Evolutionary conservation across 2,797 vertebrate species (phyloP).

Genomic region (Jordanella pulchra): DNA sequence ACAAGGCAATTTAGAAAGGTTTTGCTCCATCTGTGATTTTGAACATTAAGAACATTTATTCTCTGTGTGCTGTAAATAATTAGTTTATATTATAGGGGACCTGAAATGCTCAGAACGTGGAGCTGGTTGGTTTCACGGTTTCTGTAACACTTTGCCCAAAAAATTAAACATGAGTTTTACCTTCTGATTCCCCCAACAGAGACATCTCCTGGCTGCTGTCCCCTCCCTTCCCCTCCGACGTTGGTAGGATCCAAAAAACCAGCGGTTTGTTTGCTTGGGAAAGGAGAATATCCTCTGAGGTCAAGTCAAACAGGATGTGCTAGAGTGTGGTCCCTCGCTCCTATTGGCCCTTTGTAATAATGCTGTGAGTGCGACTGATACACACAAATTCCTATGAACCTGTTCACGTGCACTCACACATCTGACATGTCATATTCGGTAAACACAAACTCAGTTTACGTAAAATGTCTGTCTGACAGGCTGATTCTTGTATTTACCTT

Average conservation of each 20-base stretch:
- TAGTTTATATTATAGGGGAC: neutral
- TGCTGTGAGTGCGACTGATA: slow-evolving; percentile 57
- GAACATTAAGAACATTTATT: slow-evolving; percentile 8
- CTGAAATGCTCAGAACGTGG: neutral
- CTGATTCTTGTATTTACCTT: slow-evolving; percentile 66
- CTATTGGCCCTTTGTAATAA: slow-evolving; percentile 73
- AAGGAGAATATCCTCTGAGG: slow-evolving; percentile 80
- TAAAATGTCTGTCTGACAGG: slow-evolving; percentile 59
- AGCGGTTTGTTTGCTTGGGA: slow-evolving; percentile 78
- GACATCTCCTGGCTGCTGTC: slow-evolving; percentile 61
- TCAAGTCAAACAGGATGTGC: slow-evolving; percentile 81
- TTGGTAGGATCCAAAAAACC: slow-evolving; percentile 76
- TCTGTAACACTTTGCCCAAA: slow-evolving; percentile 17
- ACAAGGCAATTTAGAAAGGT: neutral
- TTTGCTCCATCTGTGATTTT: neutral
- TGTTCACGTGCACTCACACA: slow-evolving; percentile 25
- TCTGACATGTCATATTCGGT: slow-evolving; percentile 46
- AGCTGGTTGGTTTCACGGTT: slow-evolving; percentile 1
- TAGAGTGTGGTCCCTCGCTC: slow-evolving; percentile 71
- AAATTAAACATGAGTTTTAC: slow-evolving; percentile 42
- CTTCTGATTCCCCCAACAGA: slow-evolving; percentile 61
- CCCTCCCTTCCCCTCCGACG: slow-evolving; percentile 74
- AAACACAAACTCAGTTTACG: slow-evolving; percentile 52
- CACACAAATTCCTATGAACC: slow-evolving; percentile 27
- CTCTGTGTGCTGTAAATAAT: neutral